A percentile compares a stretch with the other conserved stretches of the same genome.
Evolutionary conservation across 2,888 invertebrate species (phyloP).

Genomic region (Polymixis lichenea): DNA sequence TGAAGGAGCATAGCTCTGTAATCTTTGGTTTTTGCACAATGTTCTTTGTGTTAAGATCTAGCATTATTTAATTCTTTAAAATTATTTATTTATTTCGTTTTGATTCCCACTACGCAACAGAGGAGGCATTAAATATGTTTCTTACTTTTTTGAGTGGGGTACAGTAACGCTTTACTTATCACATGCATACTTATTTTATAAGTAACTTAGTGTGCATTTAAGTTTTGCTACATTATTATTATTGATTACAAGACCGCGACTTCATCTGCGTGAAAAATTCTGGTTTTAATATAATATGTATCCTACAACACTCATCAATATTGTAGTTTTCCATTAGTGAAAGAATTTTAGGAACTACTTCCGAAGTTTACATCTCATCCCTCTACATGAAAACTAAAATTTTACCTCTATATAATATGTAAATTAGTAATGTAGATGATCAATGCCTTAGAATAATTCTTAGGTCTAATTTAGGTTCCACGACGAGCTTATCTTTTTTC

Average conservation of each 20-base stretch:
- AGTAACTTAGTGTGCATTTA: constrained; percentile 41
- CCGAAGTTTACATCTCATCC: too few relatives aligned
- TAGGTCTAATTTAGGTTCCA: neutral
- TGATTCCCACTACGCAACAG: constrained; percentile 53
- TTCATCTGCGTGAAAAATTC: too few relatives aligned
- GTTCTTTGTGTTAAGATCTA: neutral
- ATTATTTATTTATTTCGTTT: neutral
- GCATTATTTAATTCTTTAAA: neutral
- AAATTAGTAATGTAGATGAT: neutral
- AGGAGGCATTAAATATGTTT: constrained; percentile 49
- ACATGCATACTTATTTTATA: constrained; percentile 65
- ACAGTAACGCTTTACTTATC: constrained; percentile 69
- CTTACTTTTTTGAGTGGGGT: constrained; percentile 73
- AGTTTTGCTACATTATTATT: constrained; percentile 53
- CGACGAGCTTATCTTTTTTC: neutral
- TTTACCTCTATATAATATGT: neutral
- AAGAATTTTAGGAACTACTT: neutral
- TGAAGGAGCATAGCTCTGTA: neutral
- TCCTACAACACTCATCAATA: neutral
- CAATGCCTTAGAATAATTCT: neutral
- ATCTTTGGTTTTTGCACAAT: neutral
- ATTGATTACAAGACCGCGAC: neutral
- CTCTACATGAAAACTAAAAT: neutral
- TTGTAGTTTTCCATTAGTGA: neutral
- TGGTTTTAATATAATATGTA: neutral